Evolutionary conservation across 2,113 vertebrate genomes (phyloP).

Genomic region (Coptodon rendalli): DNA sequence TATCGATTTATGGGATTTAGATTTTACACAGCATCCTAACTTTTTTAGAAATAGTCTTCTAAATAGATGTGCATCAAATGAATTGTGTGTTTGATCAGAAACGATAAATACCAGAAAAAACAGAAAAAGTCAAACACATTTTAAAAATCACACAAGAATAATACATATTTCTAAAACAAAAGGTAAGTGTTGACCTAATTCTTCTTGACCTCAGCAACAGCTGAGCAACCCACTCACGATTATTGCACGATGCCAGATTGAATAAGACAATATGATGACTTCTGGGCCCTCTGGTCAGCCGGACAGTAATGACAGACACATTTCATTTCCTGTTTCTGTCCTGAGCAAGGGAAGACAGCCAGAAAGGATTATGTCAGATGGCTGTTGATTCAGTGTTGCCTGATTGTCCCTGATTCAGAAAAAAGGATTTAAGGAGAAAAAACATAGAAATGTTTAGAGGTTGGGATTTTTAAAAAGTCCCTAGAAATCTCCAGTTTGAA

Average conservation of each 20-base stretch:
- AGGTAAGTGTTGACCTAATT: not conserved
- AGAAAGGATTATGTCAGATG: conserved; percentile 24
- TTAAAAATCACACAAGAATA: not conserved
- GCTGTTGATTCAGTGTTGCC: not conserved
- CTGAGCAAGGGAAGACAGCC: not conserved
- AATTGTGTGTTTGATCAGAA: not conserved
- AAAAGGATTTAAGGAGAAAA: not conserved
- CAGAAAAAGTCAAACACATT: not conserved
- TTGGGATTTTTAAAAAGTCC: not conserved
- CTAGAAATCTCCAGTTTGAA: not conserved
- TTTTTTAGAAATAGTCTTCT: not conserved
- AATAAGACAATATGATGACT: not conserved
- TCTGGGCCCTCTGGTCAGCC: not conserved
- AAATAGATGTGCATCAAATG: not conserved
- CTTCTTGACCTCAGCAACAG: not conserved
- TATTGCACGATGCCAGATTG: not conserved
- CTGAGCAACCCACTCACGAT: not conserved
- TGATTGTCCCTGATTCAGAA: not conserved
- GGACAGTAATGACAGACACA: not conserved
- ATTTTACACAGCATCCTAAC: not conserved
- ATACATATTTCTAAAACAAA: not conserved
- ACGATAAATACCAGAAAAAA: not conserved
- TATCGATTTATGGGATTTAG: not conserved
- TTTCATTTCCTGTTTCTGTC: conserved; percentile 36
- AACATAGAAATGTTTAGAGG: not conserved